These are phyloP conservation scores for Chionis minor DNA, from an alignment of 2,113 vertebrate species.

Conservation along the genomic window DNA sequence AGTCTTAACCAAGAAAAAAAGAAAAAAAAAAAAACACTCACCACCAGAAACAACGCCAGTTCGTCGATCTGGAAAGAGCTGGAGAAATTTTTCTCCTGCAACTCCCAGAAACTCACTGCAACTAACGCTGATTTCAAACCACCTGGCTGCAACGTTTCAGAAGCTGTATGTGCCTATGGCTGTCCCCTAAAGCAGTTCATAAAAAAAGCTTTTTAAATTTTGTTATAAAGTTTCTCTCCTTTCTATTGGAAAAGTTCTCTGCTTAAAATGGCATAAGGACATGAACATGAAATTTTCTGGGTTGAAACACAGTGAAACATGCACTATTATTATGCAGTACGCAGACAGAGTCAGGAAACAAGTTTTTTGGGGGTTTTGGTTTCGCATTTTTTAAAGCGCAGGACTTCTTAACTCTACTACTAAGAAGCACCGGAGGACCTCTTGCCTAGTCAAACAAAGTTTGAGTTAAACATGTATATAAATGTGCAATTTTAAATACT, in stretches of 20 bases:
- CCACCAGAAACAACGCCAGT: neutral
- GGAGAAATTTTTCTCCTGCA: neutral
- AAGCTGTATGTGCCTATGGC: rapidly evolving
- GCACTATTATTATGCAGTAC: neutral
- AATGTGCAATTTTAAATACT: neutral
- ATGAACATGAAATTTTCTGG: rapidly evolving
- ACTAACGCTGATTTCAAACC: rapidly evolving
- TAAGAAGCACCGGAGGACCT: neutral
- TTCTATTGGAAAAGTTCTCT: neutral
- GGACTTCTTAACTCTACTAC: neutral
- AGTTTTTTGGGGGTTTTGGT: neutral
- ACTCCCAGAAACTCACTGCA: neutral
- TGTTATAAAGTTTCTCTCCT: neutral
- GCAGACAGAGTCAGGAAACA: neutral
- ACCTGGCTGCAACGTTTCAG: neutral
- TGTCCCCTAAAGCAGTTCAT: neutral
- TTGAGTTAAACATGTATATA: neutral
- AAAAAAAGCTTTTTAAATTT: neutral
- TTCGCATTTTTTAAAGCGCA: neutral
- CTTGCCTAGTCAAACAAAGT: neutral
- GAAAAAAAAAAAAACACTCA: neutral
- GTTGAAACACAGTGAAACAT: neutral
- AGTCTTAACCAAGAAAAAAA: neutral
- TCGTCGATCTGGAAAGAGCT: neutral
- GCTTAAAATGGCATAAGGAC: neutral